These are phyloP conservation scores for Beaufortia kweichowensis DNA, from an alignment of 2,113 vertebrate genomes.

Conservation along the genomic window DNA sequence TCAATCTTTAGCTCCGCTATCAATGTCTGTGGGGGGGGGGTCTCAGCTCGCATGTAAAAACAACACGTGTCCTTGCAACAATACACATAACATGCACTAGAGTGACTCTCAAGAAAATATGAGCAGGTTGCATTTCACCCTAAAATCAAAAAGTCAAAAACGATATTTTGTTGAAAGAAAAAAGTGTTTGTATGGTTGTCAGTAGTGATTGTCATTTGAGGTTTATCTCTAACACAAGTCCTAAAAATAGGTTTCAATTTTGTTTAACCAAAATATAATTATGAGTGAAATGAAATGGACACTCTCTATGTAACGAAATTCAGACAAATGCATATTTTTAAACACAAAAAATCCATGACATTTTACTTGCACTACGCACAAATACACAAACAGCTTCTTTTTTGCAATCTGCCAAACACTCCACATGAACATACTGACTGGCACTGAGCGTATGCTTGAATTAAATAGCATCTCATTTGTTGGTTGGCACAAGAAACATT, in stretches of 20 bases:
- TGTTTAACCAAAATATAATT: no score
- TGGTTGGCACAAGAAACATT: not conserved
- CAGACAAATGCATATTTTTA: not conserved
- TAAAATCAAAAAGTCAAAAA: not conserved
- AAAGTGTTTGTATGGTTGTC: no score
- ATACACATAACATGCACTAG: not conserved
- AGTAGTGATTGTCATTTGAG: no score
- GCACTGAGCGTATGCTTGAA: not conserved
- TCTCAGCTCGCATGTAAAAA: constrained; percentile 44
- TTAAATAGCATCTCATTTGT: not conserved
- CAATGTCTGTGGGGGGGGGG: constrained; percentile 46
- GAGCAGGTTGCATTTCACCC: not conserved
- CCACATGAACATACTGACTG: not conserved
- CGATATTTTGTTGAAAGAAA: no score
- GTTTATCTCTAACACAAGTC: no score
- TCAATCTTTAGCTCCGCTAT: constrained; percentile 66
- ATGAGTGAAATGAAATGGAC: not conserved
- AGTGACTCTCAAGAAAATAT: not conserved
- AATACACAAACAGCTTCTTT: not conserved
- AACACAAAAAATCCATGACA: not conserved
- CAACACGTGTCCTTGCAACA: not conserved
- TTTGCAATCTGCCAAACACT: constrained; percentile 21
- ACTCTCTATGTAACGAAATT: not conserved
- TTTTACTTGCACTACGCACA: not conserved
- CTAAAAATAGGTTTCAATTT: no score